These are phyloP conservation scores for Thripadectes ignobilis DNA, from an alignment of 2,797 vertebrate species.

Conservation along the genomic window DNA sequence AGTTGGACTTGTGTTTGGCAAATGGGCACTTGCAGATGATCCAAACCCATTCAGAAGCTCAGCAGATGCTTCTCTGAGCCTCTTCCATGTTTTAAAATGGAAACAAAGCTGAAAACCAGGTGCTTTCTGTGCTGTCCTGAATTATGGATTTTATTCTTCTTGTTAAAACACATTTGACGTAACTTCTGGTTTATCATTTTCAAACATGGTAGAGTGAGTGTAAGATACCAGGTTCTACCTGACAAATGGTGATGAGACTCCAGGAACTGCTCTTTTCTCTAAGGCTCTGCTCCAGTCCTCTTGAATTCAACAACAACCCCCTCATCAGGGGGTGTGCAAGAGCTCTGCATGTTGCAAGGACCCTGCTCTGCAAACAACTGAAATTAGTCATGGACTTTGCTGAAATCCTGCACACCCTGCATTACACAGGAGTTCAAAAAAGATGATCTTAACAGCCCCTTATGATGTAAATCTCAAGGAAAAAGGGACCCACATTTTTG, in stretches of 20 bases:
- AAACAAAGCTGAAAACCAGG: not conserved
- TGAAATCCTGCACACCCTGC: not conserved
- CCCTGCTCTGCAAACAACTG: not conserved
- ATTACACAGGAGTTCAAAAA: not conserved
- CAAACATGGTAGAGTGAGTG: fast-evolving
- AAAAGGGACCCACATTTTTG: not conserved
- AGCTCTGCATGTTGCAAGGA: not conserved
- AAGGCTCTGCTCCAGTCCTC: not conserved
- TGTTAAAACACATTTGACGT: not conserved
- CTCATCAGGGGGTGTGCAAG: not conserved
- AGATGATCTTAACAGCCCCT: not conserved
- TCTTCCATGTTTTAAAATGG: not conserved
- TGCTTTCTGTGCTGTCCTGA: not conserved
- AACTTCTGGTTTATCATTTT: not conserved
- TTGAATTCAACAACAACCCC: not conserved
- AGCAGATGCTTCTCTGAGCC: constrained; percentile 33
- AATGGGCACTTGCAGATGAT: not conserved
- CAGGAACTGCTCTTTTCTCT: not conserved
- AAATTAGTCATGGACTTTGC: not conserved
- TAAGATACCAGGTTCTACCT: not conserved
- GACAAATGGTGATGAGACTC: not conserved
- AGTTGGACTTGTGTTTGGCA: not conserved
- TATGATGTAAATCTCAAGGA: not conserved
- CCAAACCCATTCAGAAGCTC: constrained; percentile 8
- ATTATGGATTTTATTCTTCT: not conserved